These are phyloP conservation scores for Muricea muricata DNA, from an alignment of 92 coral and sea anemone species.

Conservation along the genomic window DNA sequence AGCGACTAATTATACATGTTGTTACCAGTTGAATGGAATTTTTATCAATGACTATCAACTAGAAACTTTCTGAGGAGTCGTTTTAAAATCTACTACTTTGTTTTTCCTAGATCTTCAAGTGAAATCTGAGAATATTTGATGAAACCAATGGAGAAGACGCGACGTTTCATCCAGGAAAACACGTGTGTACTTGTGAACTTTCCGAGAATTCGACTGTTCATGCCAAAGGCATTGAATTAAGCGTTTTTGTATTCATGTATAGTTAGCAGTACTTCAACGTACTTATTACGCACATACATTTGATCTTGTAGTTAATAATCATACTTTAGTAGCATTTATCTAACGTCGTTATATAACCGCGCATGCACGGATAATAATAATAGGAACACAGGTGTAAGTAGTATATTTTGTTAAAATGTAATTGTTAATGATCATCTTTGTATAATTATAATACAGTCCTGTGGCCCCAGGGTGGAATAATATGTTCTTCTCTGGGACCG, in stretches of 20 bases:
- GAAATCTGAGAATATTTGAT: not conserved
- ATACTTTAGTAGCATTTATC: not conserved
- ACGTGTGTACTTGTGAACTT: not conserved
- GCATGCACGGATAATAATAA: not conserved
- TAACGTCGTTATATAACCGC: constrained; percentile 1
- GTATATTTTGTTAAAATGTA: not conserved
- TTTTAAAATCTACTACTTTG: not conserved
- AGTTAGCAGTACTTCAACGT: not conserved
- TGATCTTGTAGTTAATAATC: not conserved
- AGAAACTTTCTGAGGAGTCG: no score
- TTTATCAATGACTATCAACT: no score
- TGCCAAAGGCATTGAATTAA: not conserved
- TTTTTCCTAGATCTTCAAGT: constrained; percentile 5
- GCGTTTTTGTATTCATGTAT: not conserved
- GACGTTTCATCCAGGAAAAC: not conserved
- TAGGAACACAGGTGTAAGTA: not conserved
- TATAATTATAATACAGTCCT: no score
- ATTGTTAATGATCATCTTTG: no score
- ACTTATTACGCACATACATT: not conserved
- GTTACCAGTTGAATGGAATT: no score
- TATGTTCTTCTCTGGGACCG: no score
- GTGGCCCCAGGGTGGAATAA: no score
- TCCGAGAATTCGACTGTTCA: not conserved
- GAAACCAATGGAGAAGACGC: not conserved
- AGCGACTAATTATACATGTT: no score